Percentiles rank a stretch among this genome's conserved stretches.
phyloP scores from a whole-genome alignment of 2,888 invertebrate genomes.

The Trichogramma evanescens region DNA sequence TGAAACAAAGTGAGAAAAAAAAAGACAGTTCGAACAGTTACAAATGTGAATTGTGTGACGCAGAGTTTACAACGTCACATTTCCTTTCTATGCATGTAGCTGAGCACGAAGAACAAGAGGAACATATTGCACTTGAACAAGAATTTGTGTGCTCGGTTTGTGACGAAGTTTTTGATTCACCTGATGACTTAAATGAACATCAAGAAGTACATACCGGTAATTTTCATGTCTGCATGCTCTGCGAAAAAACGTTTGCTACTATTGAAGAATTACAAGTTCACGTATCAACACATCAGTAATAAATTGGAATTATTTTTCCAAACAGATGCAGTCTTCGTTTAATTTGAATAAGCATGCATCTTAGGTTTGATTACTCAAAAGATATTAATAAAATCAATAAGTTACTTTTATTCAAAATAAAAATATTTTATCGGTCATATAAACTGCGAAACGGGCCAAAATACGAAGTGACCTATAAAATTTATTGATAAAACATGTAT shows the following conservation, averaged over 20 bases:
- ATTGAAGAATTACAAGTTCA: constrained; percentile 39
- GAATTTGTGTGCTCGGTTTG: constrained; percentile 38
- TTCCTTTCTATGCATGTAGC: constrained; percentile 40
- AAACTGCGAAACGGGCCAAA: no score
- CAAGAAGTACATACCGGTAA: constrained; percentile 38
- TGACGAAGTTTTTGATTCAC: constrained; percentile 33
- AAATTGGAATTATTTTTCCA: neutral
- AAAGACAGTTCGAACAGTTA: constrained; percentile 21
- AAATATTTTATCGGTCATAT: no score
- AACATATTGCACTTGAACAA: constrained; percentile 20
- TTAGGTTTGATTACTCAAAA: no score
- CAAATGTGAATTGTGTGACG: constrained; percentile 34
- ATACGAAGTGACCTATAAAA: no score
- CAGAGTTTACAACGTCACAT: constrained; percentile 35
- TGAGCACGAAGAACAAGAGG: constrained; percentile 41
- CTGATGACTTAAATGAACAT: constrained; percentile 36
- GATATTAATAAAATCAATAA: no score
- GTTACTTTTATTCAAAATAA: no score
- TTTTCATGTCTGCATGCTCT: constrained; percentile 37
- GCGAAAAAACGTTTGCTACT: constrained; percentile 38
- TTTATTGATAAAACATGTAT: no score
- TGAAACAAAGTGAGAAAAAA: constrained; percentile 19
- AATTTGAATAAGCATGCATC: neutral
- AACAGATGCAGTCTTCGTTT: neutral
- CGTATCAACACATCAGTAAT: constrained; percentile 39